Evolutionary conservation across 2,888 invertebrate species (phyloP), one percentile per base, ranked within the genome.

Genomic region (Globia sparganii): DNA sequence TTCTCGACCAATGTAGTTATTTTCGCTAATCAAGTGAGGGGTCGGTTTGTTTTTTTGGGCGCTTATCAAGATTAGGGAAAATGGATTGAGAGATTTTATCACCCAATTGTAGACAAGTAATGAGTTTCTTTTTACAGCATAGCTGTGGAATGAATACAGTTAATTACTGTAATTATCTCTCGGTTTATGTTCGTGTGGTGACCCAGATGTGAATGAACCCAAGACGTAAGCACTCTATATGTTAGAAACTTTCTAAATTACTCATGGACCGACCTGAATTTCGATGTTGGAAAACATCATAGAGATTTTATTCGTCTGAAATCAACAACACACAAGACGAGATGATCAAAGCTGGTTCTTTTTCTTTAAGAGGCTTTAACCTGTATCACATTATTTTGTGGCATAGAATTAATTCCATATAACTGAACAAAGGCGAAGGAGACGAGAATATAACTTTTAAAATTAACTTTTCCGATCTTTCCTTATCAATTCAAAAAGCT

Each of bases 11-110:
- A 82, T 88, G 70, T 84, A 86, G 80, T 80, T 83, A 83, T 86
- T 86, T 86, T 86, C 80, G 75, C 84, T 87, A 87, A 87, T 86
- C 80, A 88, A 84, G 78, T 66, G 65, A 46, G 61, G 64, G 74
- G 46, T 72, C 34, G 62, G 66, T 77, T 81, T 72, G 58, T 73
- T 84, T 86, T 46, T 83, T 82, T 83, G 75, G 69, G 62, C 66
- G 65, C 73, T 77, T 67, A 86, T 79, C 72, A 69, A 81, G 70
- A 65, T 71, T 15, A 25, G 34, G 13, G 61, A 62, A 77, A 83
- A 83, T 80, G 37, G 59, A 83, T 83, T 70, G 65, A 46, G 69
- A 49, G 69, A 58, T 77, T 76, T 79, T 82, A 82, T 79, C 68
- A 77, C 77, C 80, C 65, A 83, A 77, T 70, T 83, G 58, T 82